A percentile compares a stretch with the other conserved stretches of the same genome.
These are phyloP conservation scores for Philonicus albiceps DNA, from an alignment of 2,888 invertebrate genomes.

Conservation along the genomic window DNA sequence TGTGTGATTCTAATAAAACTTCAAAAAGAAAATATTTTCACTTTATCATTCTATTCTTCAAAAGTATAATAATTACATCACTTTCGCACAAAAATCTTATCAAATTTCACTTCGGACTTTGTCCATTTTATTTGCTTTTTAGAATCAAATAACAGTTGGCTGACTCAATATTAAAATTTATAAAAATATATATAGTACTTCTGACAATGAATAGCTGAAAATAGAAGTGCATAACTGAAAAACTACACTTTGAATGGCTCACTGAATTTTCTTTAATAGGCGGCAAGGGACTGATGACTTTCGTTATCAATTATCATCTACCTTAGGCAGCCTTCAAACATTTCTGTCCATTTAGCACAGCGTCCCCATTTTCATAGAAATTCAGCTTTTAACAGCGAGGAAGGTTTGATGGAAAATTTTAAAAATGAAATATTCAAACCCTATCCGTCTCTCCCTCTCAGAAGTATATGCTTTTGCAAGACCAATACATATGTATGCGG, in stretches of 20 bases:
- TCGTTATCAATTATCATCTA: not conserved
- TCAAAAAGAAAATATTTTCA: not conserved
- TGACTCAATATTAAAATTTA: too few relatives aligned
- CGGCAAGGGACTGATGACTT: not conserved
- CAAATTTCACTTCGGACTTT: not conserved
- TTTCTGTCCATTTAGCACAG: not conserved
- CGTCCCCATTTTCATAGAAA: not conserved
- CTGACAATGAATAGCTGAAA: too few relatives aligned
- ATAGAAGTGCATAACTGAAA: too few relatives aligned
- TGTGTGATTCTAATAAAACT: not conserved
- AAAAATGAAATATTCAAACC: not conserved
- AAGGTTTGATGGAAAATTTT: not conserved
- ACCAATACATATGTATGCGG: not conserved
- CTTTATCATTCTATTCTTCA: not conserved
- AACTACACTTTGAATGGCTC: not conserved
- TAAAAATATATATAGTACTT: too few relatives aligned
- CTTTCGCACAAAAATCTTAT: not conserved
- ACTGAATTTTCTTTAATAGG: not conserved
- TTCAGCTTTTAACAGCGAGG: not conserved
- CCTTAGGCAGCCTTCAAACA: not conserved
- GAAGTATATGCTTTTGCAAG: not conserved
- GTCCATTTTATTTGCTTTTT: not conserved
- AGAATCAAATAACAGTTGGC: not conserved
- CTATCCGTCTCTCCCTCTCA: not conserved
- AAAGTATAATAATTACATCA: not conserved